Conservation (phyloP, 2,113 vertebrate species). For the Scytalopus superciliaris region DNA sequence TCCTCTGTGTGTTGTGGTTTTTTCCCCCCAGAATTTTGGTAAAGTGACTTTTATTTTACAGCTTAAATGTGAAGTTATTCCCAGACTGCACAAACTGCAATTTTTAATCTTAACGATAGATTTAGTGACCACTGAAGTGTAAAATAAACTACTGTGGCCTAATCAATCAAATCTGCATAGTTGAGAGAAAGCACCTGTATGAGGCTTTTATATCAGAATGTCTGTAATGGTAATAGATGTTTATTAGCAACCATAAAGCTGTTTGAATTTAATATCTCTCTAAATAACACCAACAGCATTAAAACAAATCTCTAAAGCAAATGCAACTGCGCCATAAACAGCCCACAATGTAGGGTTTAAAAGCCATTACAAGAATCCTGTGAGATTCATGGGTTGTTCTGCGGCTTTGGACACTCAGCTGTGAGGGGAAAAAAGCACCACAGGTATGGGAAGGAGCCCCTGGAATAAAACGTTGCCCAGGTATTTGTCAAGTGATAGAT, state of each 20-base stretch:
- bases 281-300: constrained; percentile 30
- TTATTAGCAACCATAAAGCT: constrained; percentile 67
- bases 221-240: constrained; percentile 67
- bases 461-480: not conserved
- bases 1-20: not conserved
- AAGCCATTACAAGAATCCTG: constrained; percentile 33
- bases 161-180: constrained; percentile 55
- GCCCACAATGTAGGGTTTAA: constrained; percentile 27
- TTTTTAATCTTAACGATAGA: constrained; percentile 47
- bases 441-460: not conserved
- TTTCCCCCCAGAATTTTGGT: not conserved
- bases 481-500: not conserved
- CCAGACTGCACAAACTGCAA: constrained; percentile 24
- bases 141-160: constrained; percentile 44
- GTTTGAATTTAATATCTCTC: constrained; percentile 51
- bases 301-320: constrained; percentile 32
- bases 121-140: constrained; percentile 16
- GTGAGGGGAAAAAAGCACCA: not conserved
- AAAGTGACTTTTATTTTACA: not conserved
- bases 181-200: constrained; percentile 40
- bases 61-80: constrained; percentile 32
- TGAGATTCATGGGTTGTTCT: constrained; percentile 39
- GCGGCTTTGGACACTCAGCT: not conserved
- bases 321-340: not conserved
- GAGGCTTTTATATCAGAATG: constrained; percentile 52